Base-by-base conservation (phyloP, 1,140 invertebrate species). In the Teleopsis dalmanni region DNA sequence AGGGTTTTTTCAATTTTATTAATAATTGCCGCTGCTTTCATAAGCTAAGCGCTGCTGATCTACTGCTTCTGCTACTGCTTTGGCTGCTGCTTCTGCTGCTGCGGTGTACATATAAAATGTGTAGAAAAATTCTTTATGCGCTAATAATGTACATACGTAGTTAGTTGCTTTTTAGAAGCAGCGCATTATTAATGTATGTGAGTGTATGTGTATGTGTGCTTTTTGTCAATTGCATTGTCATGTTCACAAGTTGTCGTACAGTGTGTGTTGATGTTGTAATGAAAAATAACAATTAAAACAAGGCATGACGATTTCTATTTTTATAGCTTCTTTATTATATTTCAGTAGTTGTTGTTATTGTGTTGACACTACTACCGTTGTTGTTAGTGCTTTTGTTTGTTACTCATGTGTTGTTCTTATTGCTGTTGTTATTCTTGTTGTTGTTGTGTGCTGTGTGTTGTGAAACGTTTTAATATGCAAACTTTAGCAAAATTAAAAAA, bases 201-300 rank as follows among this genome's bases (percentile, higher is more conserved):
- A 29, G 27, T 29, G 14, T 31, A 18, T 11, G 27, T 27, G 26
- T 19, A 29, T 23, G 41, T 11, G 3, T 10, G 37, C 41, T 43
- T 16, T 19, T 10, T 29, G 41, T 25, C 41, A 43, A 43, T 29
- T 43, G 41, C 41, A 43, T 42, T 42, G 40, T 27, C 40, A 43
- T 43, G 41, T 43, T 43, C 41, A 43, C 41, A 43, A 43, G 26
- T 43, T 43, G 41, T 43, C 31, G 10, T 43, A 43, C 41, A 43
- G 41, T 10, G 41, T n/a, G n/a, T 43, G 41, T 43, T 43, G 41
- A 43, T 43, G 26, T 43, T 43, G 41, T 31, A 25, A 31, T 43
- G 31, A 43, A 43, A 31, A 29, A 27, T 31, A 31, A 27, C 41
- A 43, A 43, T 13, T 29, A 29, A 31, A 31, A 31, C 16, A 23